Conservation (phyloP, 2,888 invertebrate genomes). For the Theretra japonica region DNA sequence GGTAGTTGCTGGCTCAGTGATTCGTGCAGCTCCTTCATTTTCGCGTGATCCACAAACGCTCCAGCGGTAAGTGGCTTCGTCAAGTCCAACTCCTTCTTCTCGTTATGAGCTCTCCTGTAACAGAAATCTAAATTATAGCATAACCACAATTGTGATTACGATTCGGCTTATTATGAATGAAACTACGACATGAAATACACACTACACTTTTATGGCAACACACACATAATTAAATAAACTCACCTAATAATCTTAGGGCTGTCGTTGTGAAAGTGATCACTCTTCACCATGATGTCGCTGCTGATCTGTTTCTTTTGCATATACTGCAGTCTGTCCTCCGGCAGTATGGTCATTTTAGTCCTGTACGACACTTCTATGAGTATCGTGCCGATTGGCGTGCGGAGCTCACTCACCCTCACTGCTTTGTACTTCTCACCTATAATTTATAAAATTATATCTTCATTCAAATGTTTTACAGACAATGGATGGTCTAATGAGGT, state of each 20-base stretch:
- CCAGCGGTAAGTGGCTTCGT: constrained; percentile 90
- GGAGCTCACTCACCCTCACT: constrained; percentile 93
- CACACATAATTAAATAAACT: constrained; percentile 49
- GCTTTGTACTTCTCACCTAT: constrained; percentile 92
- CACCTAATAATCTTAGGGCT: constrained; percentile 75
- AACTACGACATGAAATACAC: too few relatives aligned
- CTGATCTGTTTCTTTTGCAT: constrained; percentile 31
- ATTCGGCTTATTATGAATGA: neutral
- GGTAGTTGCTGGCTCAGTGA: constrained; percentile 70
- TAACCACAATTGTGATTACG: neutral
- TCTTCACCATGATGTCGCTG: constrained; percentile 92
- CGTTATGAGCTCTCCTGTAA: constrained; percentile 65
- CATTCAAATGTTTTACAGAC: neutral
- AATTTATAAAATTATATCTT: constrained; percentile 35
- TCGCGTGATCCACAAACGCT: constrained; percentile 90
- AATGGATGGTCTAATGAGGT: neutral
- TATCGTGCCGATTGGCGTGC: constrained; percentile 94
- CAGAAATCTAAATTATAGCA: neutral
- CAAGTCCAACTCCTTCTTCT: constrained; percentile 88
- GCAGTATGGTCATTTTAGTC: constrained; percentile 96
- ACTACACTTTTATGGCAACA: too few relatives aligned
- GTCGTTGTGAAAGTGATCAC: constrained; percentile 92
- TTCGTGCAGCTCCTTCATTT: constrained; percentile 80
- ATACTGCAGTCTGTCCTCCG: constrained; percentile 85
- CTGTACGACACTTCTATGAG: constrained; percentile 93